Base-by-base conservation (phyloP, 1,140 invertebrate species). In the Magallana angulata region DNA sequence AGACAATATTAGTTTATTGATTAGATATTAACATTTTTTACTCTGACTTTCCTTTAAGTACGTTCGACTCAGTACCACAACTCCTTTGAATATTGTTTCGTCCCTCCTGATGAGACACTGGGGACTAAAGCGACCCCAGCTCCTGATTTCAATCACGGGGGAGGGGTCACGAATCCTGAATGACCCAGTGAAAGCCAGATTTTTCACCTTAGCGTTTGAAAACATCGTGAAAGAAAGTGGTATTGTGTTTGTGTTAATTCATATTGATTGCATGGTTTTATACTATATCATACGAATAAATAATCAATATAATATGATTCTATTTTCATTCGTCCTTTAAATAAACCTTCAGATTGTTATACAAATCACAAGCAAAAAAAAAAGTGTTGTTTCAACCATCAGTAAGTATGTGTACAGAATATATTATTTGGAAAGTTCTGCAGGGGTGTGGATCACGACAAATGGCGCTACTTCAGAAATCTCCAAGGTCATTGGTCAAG, bases 151-250 rank as follows among this genome's bases (percentile, higher is more conserved):
- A 5, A 58, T 82, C 56, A 82, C 81, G 48, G 81, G 81, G 1
- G 81, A 82, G 36, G 81, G 81, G 9, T 82, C 16, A 16, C 48
- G 12, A 16, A 82, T 82, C 14, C 16, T 57, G 16, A 57, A 57
- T 56, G 81, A 82, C 18, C 81, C 81, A 0, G n/a, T n/a, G 16
- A 82, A 82, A 16, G 57, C 56, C 8, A n/a, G 81, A 11, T 57
- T 57, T 14, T 57, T 82, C 6, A 82, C 81, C 4, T 57, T 48
- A 16, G 81, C 81, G 16, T 82, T 82, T 18, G 56, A 82, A 82
- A 82, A 57, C n/a, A 82, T 82, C n/a, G 81, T 58, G 8, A 82
- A 24, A 82, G 81, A 82, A 82, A 82, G n/a, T 14, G 81, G 81
- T 82, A 82, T 7, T 57, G 36, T 48, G 5, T 48, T 48, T 48